Percentiles rank a stretch among this genome's conserved stretches.
Conservation (phyloP, 2,113 vertebrate genomes). For the Eulacestoma nigropectus region DNA sequence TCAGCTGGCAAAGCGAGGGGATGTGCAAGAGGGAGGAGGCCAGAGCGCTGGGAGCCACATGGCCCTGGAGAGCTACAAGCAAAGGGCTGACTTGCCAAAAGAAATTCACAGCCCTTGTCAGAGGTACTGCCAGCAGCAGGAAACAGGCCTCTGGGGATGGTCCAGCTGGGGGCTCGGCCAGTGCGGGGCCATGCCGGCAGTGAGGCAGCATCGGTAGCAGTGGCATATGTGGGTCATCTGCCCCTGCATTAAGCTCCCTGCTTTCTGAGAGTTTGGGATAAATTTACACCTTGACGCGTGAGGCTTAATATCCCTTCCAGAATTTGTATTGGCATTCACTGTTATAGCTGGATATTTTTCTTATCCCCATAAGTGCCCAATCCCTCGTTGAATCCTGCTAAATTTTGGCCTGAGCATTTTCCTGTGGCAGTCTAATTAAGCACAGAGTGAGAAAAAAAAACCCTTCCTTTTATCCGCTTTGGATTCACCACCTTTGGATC, state of each 20-base stretch:
- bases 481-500: neutral
- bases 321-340: slow-evolving; percentile 34
- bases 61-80: rapidly evolving
- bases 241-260: neutral
- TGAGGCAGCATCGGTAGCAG: neutral
- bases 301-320: slow-evolving; percentile 50
- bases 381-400: neutral
- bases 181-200: rapidly evolving
- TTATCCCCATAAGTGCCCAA: neutral
- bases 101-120: neutral
- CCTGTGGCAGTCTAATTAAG: slow-evolving; percentile 54
- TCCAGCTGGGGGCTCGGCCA: neutral
- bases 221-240: neutral
- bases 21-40: neutral
- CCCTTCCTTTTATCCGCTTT: slow-evolving; percentile 8
- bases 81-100: neutral
- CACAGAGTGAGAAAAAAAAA: neutral
- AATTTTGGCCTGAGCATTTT: slow-evolving; percentile 41
- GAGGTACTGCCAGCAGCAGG: neutral
- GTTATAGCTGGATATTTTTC: slow-evolving; percentile 43
- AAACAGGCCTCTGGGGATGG: neutral
- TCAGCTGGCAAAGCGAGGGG: neutral
- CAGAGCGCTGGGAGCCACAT: neutral
- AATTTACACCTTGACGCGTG: slow-evolving; percentile 43
- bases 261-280: neutral